Evolutionary conservation across 2,113 vertebrate genomes (phyloP), one percentile per base, ranked within the genome.

Genomic region (Falcunculus frontatus): DNA sequence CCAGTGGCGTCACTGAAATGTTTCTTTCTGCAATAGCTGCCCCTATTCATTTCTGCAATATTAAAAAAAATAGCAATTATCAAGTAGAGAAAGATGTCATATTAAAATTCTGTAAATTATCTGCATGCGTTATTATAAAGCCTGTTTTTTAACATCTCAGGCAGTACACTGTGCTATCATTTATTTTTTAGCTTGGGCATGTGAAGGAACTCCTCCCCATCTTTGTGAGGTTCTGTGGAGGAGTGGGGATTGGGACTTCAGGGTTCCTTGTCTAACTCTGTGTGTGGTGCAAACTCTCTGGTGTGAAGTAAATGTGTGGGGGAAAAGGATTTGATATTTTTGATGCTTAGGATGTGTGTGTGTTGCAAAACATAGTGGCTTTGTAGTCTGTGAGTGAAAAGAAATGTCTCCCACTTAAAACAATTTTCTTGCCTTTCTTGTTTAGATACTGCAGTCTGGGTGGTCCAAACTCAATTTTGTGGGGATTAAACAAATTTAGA

Each of bases 141-240:
- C 30, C 16, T n/a, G 9, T 1, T 75, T 94, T 95, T 67, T 44
- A 85, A 21, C 11, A 16, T 67, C n/a, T 53, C 7, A 4, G 19
- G 27, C 9, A 57, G 29, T 91, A 44, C 23, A 65, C 4, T 64
- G 0, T 52, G 16, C 30, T 77, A 1, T 41, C 2, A 33, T 70
- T 47, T 60, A 25, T 29, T 33, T 53, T 81, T 59, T 44, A 60
- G 26, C 10, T 46, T 41, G 17, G 52, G 13, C 32, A 5, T 39
- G 26, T 1, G 16, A n/a, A 33, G 30, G 18, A 27, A 16, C 52
- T 22, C 0, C 26, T 64, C 4, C 59, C 17, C 1, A 1, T 33
- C 27, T 37, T 27, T 32, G 33, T 39, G 63, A 82, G 78, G 7
- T 56, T 74, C 44, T 53, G 42, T 33, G 57, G 50, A 67, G 42